Evolutionary conservation across 2,797 vertebrate genomes (phyloP).

Genomic region (Perodicticus potto): DNA sequence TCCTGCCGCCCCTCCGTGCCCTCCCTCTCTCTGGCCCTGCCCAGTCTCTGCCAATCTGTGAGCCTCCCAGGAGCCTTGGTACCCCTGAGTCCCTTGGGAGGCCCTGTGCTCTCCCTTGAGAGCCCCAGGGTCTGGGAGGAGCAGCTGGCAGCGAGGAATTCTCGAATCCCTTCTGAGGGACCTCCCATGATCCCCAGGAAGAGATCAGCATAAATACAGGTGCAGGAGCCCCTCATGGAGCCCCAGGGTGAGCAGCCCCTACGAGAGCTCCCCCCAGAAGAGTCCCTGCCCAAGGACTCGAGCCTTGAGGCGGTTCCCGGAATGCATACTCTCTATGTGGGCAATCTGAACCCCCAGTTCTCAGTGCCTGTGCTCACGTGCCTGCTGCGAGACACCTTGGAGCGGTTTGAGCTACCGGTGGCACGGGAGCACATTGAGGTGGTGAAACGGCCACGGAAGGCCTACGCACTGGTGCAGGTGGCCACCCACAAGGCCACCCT

Average conservation of each 20-base stretch:
- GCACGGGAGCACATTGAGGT: conserved; percentile 59
- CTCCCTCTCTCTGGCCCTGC: conserved; percentile 4
- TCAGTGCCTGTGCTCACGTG: conserved; percentile 77
- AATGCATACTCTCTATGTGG: conserved; percentile 73
- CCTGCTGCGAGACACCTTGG: conserved; percentile 82
- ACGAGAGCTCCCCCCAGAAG: neutral
- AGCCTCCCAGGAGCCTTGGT: conserved; percentile 5
- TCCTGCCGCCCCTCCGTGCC: conserved; percentile 26
- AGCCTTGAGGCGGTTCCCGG: neutral
- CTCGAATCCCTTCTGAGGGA: conserved; percentile 19
- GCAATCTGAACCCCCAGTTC: conserved; percentile 85
- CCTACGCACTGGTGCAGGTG: conserved; percentile 66
- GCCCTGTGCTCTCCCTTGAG: neutral
- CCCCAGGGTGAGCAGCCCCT: neutral
- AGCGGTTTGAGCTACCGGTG: conserved; percentile 43
- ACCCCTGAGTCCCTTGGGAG: neutral
- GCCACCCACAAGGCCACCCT: neutral
- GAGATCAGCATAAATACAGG: neutral
- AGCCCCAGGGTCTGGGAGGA: neutral
- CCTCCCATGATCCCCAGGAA: conserved; percentile 38
- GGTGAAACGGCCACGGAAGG: conserved; percentile 9
- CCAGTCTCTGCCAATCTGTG: conserved; percentile 44
- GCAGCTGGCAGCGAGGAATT: neutral
- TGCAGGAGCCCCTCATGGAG: neutral
- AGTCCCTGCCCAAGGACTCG: neutral